Percentiles rank a stretch among this genome's conserved stretches.
Evolutionary conservation across 2,113 vertebrate species (phyloP).

Genomic region (Pedionomus torquatus): DNA sequence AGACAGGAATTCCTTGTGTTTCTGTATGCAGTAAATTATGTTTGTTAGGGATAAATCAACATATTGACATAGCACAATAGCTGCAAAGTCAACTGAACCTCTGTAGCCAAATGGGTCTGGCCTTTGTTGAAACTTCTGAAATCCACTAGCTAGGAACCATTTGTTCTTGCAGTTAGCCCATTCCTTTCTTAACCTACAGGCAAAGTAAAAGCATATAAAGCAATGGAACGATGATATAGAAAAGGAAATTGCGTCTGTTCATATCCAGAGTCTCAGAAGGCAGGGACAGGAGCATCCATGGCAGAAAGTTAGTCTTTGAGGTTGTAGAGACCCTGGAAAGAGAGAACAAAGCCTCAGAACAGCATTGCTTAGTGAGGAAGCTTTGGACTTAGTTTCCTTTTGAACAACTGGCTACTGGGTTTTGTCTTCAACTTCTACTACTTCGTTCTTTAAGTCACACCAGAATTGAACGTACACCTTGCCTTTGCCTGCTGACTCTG

Average conservation of each 20-base stretch:
- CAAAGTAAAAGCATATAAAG: neutral
- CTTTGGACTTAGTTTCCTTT: neutral
- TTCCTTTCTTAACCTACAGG: neutral
- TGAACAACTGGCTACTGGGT: neutral
- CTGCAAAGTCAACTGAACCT: neutral
- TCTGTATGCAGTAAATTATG: neutral
- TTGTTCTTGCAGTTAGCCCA: neutral
- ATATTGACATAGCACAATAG: accelerated
- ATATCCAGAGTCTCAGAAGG: neutral
- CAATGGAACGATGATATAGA: neutral
- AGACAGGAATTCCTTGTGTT: neutral
- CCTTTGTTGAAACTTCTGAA: neutral
- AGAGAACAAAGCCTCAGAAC: neutral
- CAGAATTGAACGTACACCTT: neutral
- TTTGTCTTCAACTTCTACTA: neutral
- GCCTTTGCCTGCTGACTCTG: neutral
- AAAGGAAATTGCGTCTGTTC: neutral
- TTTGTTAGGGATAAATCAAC: neutral
- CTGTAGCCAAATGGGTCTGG: neutral
- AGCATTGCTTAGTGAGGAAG: neutral
- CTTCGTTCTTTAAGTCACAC: neutral
- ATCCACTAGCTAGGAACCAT: neutral
- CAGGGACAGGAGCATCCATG: neutral
- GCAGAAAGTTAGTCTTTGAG: neutral
- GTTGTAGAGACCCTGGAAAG: neutral